Evolutionary conservation across 2,113 vertebrate genomes (phyloP).

Genomic region (Vulpes vulpes): DNA sequence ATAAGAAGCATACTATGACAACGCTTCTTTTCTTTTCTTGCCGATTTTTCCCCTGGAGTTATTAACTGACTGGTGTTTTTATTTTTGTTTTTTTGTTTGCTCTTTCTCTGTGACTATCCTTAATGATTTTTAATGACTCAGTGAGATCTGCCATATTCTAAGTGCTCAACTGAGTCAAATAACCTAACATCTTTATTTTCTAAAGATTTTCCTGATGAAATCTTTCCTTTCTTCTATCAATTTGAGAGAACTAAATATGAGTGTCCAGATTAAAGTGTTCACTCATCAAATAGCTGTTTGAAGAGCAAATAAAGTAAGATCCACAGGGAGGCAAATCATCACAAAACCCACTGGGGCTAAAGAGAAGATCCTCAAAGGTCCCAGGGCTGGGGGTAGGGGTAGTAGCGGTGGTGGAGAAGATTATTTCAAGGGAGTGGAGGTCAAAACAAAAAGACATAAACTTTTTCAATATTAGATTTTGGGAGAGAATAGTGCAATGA

Average conservation of each 20-base stretch:
- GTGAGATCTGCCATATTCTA: not conserved
- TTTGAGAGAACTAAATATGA: not conserved
- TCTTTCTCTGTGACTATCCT: not conserved
- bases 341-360: not conserved
- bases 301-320: not conserved
- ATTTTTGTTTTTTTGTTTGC: constrained; percentile 11
- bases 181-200: not conserved
- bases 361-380: not conserved
- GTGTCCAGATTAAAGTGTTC: not conserved
- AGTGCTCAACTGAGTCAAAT: not conserved
- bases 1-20: not conserved
- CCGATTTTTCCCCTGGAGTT: not conserved
- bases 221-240: not conserved
- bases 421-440: not conserved
- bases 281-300: not conserved
- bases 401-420: not conserved
- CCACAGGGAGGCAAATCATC: not conserved
- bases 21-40: constrained; percentile 46
- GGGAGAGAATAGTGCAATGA: not conserved
- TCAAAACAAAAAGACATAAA: not conserved
- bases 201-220: constrained; percentile 14
- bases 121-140: constrained; percentile 36
- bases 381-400: not conserved
- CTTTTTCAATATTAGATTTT: not conserved
- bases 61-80: constrained; percentile 45